A percentile compares a stretch with the other conserved stretches of the same genome.
Evolutionary conservation across 2,113 vertebrate species (phyloP).

Genomic region (Takifugu flavidus): DNA sequence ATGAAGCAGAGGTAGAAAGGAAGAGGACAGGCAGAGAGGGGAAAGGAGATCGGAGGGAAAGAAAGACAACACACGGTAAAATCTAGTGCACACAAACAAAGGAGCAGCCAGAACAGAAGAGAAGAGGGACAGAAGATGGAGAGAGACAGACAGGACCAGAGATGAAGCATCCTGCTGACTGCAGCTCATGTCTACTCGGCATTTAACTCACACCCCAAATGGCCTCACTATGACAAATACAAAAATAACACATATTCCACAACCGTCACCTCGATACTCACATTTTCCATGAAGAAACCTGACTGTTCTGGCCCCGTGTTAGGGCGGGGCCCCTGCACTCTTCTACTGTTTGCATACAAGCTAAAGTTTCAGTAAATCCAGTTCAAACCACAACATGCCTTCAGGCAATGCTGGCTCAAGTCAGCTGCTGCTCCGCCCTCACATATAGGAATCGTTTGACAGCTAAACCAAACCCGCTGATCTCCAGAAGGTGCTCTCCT

Average conservation of each 20-base stretch:
- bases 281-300: too few species aligned
- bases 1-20: slow-evolving; percentile 84
- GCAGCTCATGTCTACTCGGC: background rate
- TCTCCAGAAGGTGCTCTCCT: slow-evolving; percentile 41
- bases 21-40: slow-evolving; percentile 49
- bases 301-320: too few species aligned
- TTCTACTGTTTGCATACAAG: background rate
- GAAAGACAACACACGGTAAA: slow-evolving; percentile 49
- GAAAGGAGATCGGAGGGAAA: slow-evolving; percentile 49
- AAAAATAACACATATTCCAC: too few species aligned
- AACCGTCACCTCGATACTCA: too few species aligned
- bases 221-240: too few species aligned
- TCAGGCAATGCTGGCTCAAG: background rate
- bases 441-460: too few species aligned
- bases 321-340: too few species aligned
- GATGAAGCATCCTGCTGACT: background rate
- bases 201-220: background rate
- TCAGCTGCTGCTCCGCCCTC: too few species aligned
- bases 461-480: too few species aligned
- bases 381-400: too few species aligned
- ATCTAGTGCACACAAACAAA: slow-evolving; percentile 7
- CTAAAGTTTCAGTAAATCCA: background rate
- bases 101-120: background rate
- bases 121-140: background rate
- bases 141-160: background rate